These are phyloP conservation scores for Barypeithes pellucidus DNA, from an alignment of 2,888 invertebrate species.

Conservation along the genomic window DNA sequence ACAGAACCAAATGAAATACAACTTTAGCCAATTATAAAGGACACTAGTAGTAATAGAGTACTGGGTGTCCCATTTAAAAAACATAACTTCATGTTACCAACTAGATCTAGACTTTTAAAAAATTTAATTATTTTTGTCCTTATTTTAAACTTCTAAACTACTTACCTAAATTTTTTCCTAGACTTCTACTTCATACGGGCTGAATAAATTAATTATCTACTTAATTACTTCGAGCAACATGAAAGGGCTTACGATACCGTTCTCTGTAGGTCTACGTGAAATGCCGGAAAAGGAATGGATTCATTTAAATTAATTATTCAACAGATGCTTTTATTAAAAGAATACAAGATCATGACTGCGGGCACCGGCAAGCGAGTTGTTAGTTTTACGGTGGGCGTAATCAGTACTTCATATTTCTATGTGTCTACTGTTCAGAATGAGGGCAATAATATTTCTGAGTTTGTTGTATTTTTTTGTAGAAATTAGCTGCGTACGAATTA, in stretches of 20 bases:
- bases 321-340: constrained; percentile 21
- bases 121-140: too few species aligned
- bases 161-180: constrained; percentile 5
- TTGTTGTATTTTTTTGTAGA: too few species aligned
- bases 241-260: constrained; percentile 6
- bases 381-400: background rate
- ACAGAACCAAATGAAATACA: too few species aligned
- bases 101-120: too few species aligned
- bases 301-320: constrained; percentile 22
- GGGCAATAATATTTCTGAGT: too few species aligned
- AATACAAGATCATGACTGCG: constrained; percentile 15
- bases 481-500: too few species aligned
- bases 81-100: too few species aligned
- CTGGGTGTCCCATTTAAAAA: too few species aligned
- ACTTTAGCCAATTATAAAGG: too few species aligned
- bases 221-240: background rate
- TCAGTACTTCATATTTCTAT: too few species aligned
- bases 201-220: constrained; percentile 13
- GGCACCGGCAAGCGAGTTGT: constrained; percentile 8
- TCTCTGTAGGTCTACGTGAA: background rate
- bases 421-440: too few species aligned
- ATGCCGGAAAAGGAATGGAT: constrained; percentile 18
- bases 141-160: background rate
- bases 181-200: constrained; percentile 1
- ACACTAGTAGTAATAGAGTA: too few species aligned